Conservation (phyloP, 2,888 invertebrate species). For the Tenthredo scrophulariae region DNA sequence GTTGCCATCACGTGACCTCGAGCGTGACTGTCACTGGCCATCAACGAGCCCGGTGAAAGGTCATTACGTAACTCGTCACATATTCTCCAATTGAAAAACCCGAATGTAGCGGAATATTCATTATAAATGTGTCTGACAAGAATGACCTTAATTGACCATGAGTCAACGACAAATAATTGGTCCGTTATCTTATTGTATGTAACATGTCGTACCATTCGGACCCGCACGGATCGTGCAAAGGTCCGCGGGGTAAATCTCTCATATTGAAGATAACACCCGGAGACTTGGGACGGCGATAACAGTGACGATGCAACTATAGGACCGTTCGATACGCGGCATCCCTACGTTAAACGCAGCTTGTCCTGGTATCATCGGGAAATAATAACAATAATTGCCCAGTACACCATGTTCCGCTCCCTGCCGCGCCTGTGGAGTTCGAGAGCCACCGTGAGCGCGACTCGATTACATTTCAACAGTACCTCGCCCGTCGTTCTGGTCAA, state of each 20-base stretch:
- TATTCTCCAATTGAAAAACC: neutral
- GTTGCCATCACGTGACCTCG: neutral
- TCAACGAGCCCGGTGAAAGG: neutral
- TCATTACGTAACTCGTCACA: constrained; percentile 8
- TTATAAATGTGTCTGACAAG: neutral
- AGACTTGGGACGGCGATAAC: neutral
- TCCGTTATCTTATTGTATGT: neutral
- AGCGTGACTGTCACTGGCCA: neutral
- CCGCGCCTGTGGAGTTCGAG: constrained; percentile 17
- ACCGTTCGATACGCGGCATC: neutral
- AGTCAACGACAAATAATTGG: constrained; percentile 4
- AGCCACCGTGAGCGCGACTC: constrained; percentile 23
- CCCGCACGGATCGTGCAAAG: constrained; percentile 8
- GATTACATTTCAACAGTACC: constrained; percentile 15
- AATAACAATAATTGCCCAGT: constrained; percentile 31
- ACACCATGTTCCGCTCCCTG: constrained; percentile 47
- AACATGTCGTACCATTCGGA: neutral
- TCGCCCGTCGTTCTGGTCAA: constrained; percentile 32
- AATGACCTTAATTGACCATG: neutral
- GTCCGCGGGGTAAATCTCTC: neutral
- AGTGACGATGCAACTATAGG: constrained; percentile 32
- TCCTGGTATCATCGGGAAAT: constrained; percentile 1
- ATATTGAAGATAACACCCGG: constrained; percentile 12
- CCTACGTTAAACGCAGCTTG: neutral
- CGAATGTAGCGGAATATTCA: neutral